Evolutionary conservation across 2,113 vertebrate genomes (phyloP), one percentile per base, ranked within the genome.

Genomic region (Ranitomeya variabilis): DNA sequence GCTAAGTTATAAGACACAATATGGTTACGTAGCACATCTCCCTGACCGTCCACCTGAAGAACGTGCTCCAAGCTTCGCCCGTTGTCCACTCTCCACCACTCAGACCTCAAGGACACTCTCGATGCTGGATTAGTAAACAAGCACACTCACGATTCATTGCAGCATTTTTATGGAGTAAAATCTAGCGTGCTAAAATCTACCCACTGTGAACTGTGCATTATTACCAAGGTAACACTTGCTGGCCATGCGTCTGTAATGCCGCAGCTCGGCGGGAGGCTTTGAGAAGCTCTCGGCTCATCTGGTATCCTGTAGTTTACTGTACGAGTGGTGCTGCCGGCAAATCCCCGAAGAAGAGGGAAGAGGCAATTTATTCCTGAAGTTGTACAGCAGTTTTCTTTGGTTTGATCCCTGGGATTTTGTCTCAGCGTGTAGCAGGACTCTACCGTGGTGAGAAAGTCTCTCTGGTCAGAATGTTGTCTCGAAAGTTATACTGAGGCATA

Each of bases 91-190:
- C 59, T n/a, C 80, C 78, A 23, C 7, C 21, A 67, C 59, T 52
- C 21, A 18, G 59, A 59, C 59, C 62, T 77, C 52, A 23, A 76
- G 87, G 87, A 83, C 80, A 62, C 73, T 67, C 74, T 51, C 57
- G 55, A 78, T 23, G 55, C 82, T 67, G 81, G 81, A 69, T 89
- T 69, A 85, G 87, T 89, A 89, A 89, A 89, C 87, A 89, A 78
- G 21, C 62, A 88, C 87, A 88, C 87, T 88, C 80, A 69, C 74
- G 21, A 55, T 55, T 85, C 87, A 23, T 85, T 89, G 87, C 87
- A 89, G 87, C 87, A 89, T 89, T 64, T 79, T 78, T 67, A 83
- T 84, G 82, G 60, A 77, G 73, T 79, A 77, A 78, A 89, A 79
- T 85, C 82, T 84, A 79, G 81, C 51, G 31, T 64, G 21, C 19